Conservation (phyloP, 92 coral and sea anemone genomes). For the Epizoanthus stellaris region DNA sequence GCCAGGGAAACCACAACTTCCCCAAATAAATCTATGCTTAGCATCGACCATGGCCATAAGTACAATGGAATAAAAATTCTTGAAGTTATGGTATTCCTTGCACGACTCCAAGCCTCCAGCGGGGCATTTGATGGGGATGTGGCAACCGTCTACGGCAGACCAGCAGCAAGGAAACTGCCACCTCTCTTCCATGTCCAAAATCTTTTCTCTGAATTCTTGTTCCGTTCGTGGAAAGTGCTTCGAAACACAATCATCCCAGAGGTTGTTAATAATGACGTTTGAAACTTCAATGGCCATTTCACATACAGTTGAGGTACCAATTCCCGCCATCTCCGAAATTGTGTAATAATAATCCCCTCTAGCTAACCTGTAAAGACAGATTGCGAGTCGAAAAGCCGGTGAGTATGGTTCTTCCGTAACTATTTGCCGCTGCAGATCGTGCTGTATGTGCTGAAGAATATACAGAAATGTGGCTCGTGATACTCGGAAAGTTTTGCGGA, state of each 20-base stretch:
- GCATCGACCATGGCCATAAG: slow-evolving; percentile 67
- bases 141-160: background rate
- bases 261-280: slow-evolving; percentile 1
- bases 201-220: slow-evolving; percentile 5
- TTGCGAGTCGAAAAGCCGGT: background rate
- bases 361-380: slow-evolving; percentile 34
- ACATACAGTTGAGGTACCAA: slow-evolving; percentile 41
- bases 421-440: slow-evolving; percentile 19
- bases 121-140: slow-evolving; percentile 54
- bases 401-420: background rate
- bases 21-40: slow-evolving; percentile 56
- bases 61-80: slow-evolving; percentile 58
- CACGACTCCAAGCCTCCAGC: slow-evolving; percentile 53
- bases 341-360: slow-evolving; percentile 54
- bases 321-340: slow-evolving; percentile 48
- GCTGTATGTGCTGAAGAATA: slow-evolving; percentile 3
- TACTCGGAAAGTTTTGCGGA: slow-evolving; percentile 21
- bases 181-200: slow-evolving; percentile 10
- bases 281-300: too few relatives aligned
- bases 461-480: slow-evolving; percentile 40
- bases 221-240: background rate
- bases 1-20: slow-evolving; percentile 58
- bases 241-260: background rate
- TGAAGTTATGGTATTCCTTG: slow-evolving; percentile 66
- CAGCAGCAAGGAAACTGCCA: slow-evolving; percentile 3